A percentile compares a stretch with the other conserved stretches of the same genome.
These are phyloP conservation scores for Bimastos eiseni DNA, from an alignment of 2,888 invertebrate species.

Conservation along the genomic window DNA sequence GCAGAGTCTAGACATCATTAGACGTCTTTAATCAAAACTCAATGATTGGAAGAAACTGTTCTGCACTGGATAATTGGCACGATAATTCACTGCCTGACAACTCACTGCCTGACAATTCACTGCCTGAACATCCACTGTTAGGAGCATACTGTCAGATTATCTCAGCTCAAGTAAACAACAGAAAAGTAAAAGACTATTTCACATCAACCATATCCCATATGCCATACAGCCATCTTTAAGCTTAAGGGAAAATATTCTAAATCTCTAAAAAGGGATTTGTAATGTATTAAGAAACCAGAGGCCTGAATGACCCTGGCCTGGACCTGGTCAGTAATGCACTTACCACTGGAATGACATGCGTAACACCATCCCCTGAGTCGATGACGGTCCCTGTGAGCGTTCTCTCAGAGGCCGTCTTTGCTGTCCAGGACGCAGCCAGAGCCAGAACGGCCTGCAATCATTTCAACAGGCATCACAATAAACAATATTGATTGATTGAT, in stretches of 20 bases:
- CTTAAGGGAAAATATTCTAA: neutral
- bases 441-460: constrained; percentile 82
- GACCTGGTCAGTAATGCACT: constrained; percentile 46
- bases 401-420: constrained; percentile 82
- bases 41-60: too few species aligned
- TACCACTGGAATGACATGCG: constrained; percentile 97
- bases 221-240: neutral
- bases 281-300: neutral
- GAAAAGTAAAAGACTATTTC: neutral
- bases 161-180: neutral
- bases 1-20: too few species aligned
- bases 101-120: neutral
- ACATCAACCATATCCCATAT: neutral
- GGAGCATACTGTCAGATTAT: neutral
- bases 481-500: neutral
- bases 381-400: constrained; percentile 96
- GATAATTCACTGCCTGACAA: neutral
- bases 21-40: neutral
- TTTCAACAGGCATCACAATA: neutral
- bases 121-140: too few species aligned
- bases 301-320: neutral
- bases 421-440: constrained; percentile 96
- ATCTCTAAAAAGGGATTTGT: neutral
- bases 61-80: neutral
- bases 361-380: constrained; percentile 99